phyloP scores from a whole-genome alignment of 2,113 vertebrate species.

The Phyllopteryx taeniolatus region DNA sequence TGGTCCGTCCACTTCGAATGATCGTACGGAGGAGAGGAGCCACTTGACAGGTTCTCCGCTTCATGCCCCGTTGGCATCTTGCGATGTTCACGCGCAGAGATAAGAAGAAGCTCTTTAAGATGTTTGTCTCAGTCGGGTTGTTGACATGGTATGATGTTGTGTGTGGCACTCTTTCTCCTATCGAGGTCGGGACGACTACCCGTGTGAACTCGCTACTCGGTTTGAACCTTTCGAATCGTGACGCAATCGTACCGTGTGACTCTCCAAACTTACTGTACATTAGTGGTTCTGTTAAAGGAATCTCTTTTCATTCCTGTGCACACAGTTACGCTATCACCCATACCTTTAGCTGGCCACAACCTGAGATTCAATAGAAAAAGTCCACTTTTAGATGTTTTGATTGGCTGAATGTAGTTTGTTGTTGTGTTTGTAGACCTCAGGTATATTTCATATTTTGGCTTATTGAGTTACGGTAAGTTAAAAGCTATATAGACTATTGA shows the following conservation, averaged over 20 bases:
- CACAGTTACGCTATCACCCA: background rate
- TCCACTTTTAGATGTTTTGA: background rate
- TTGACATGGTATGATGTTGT: background rate
- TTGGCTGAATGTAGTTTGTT: background rate
- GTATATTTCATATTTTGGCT: background rate
- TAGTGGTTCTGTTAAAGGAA: slow-evolving; percentile 42
- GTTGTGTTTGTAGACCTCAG: background rate
- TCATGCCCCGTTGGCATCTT: slow-evolving; percentile 5
- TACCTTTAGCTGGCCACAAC: background rate
- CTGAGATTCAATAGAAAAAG: background rate
- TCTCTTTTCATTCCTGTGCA: slow-evolving; percentile 53
- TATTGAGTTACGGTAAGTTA: background rate
- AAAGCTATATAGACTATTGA: too few relatives aligned
- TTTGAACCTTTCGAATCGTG: background rate
- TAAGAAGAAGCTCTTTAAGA: slow-evolving; percentile 10
- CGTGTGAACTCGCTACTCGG: slow-evolving; percentile 1
- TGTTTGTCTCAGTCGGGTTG: background rate
- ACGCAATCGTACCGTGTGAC: background rate
- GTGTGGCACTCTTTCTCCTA: background rate
- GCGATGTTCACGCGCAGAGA: background rate
- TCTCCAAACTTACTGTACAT: background rate
- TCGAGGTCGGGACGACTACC: background rate
- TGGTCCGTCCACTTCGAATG: background rate
- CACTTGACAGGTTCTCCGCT: slow-evolving; percentile 1
- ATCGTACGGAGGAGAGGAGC: background rate